Base-by-base conservation (phyloP, 2,113 vertebrate genomes). In the Ceratotherium simum region DNA sequence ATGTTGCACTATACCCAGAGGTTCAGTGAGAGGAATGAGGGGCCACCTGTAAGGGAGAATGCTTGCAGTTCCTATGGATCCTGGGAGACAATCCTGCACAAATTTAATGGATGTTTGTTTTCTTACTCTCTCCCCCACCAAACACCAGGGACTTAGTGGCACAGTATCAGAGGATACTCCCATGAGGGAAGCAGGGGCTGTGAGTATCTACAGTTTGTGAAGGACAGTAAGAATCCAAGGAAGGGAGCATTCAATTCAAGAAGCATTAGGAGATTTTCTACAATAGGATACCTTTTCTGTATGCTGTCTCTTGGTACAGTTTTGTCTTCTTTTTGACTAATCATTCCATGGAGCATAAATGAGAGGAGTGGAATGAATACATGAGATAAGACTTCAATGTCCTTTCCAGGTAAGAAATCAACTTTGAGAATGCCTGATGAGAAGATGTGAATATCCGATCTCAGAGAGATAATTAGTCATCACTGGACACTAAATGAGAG, bases 361-460 rank as follows among this genome's bases (percentile, higher is more conserved):
- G 4, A 91, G 14, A 2, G 3, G n/a, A 72, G 14, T 25, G 9
- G 62, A 82, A 90, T 81, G 33, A 69, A 79, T 2, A 58, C 17
- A 72, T 54, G 29, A 90, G 51, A 36, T 17, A 17, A 92, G 80
- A 39, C 1, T 9, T 48, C 29, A 88, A 60, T 64, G 36, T 86
- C 48, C 46, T 60, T 78, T 73, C 27, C 23, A 92, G 79, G 93
- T 92, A 85, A 86, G 51, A 94, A 90, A 81, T 62, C 14, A 82
- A 29, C 62, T 62, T 72, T 39, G 42, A 85, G 36, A 79, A 73
- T 29, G 6, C 8, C 67, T 82, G 36, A 0, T 46, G 25, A 97
- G n/a, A 56, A 85, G 23, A 12, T 73, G 5, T 12, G 46, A 84
- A 58, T 78, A 67, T 36, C 25, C 54, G 16, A 72, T 90, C 60